These are phyloP conservation scores for Trissonchulus latispiculum DNA, from an alignment of 2,888 invertebrate species.

Conservation along the genomic window DNA sequence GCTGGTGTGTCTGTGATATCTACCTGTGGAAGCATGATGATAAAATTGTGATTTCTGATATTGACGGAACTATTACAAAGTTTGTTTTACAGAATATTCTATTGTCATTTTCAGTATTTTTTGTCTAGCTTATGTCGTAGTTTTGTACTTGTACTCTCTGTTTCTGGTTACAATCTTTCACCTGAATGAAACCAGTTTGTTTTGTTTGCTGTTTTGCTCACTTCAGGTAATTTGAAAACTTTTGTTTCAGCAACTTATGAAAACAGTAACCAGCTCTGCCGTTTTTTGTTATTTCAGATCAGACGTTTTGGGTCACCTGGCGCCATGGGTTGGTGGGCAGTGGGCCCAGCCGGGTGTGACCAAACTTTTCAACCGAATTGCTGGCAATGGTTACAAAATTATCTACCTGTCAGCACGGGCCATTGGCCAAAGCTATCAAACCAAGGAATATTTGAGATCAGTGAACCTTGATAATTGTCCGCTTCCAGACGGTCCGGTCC, in stretches of 20 bases:
- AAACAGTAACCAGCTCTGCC: too few relatives aligned
- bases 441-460: slow-evolving; percentile 84
- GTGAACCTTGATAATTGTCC: slow-evolving; percentile 84
- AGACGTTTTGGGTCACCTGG: slow-evolving; percentile 91
- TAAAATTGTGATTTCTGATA: slow-evolving; percentile 95
- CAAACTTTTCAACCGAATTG: slow-evolving; percentile 88
- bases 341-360: slow-evolving; percentile 99
- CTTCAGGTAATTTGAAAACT: too few relatives aligned
- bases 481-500: slow-evolving; percentile 87
- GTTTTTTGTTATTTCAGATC: slow-evolving; percentile 55
- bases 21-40: slow-evolving; percentile 95
- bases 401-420: slow-evolving; percentile 93
- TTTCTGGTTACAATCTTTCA: too few relatives aligned
- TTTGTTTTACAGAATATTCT: slow-evolving; percentile 48
- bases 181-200: too few relatives aligned
- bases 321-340: slow-evolving; percentile 83
- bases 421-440: slow-evolving; percentile 72
- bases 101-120: too few relatives aligned
- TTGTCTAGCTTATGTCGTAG: too few relatives aligned
- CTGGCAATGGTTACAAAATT: slow-evolving; percentile 91
- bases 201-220: too few relatives aligned
- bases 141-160: too few relatives aligned
- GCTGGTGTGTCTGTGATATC: slow-evolving; percentile 86
- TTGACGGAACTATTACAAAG: slow-evolving; percentile 98
- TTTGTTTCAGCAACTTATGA: too few relatives aligned